Conservation (phyloP, 2,113 vertebrate species). For the Sylvietta virens region DNA sequence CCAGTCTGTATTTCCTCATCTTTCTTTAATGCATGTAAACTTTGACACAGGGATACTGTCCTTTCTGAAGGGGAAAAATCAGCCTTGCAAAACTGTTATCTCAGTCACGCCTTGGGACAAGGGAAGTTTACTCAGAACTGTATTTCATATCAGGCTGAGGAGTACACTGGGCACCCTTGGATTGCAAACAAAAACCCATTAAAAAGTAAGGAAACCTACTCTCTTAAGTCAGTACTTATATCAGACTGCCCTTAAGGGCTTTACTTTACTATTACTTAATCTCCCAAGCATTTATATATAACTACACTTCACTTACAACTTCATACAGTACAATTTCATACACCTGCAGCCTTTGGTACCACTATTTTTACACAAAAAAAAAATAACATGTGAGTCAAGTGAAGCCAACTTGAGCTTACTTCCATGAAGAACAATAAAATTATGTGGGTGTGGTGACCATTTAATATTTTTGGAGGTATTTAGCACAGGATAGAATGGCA, state of each 20-base stretch:
- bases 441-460: not conserved
- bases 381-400: not conserved
- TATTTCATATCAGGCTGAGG: not conserved
- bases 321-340: conserved; percentile 30
- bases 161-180: not conserved
- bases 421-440: not conserved
- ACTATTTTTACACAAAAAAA: conserved; percentile 18
- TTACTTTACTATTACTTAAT: conserved; percentile 2
- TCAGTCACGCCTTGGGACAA: not conserved
- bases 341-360: conserved; percentile 1
- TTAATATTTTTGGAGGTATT: not conserved
- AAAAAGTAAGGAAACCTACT: not conserved
- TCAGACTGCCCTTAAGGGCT: not conserved
- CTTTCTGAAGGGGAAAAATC: not conserved
- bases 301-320: not conserved
- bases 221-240: not conserved
- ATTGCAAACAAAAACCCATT: not conserved
- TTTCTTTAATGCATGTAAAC: not conserved
- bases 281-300: conserved; percentile 4
- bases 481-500: not conserved
- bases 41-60: not conserved
- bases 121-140: not conserved
- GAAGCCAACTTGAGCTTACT: not conserved
- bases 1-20: not conserved
- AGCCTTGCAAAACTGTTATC: not conserved